A percentile compares a stretch with the other conserved stretches of the same genome.
Evolutionary conservation across 2,888 invertebrate genomes (phyloP).

Genomic region (Chalcis sispes): DNA sequence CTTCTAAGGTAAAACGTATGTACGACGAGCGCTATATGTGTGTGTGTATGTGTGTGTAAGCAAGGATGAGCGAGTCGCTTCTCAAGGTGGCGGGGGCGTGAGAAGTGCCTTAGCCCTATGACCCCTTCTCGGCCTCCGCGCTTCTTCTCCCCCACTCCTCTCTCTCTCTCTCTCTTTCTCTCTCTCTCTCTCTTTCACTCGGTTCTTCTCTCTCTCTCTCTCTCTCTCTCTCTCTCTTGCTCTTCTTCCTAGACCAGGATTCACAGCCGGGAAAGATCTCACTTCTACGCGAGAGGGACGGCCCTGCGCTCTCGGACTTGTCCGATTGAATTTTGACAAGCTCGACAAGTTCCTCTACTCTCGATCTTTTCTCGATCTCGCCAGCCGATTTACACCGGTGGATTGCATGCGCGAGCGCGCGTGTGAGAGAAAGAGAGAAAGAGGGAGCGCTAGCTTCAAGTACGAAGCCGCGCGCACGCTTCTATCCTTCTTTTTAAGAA

Average conservation of each 20-base stretch:
- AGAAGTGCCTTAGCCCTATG: conserved; percentile 72
- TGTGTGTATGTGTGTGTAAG: too few relatives aligned
- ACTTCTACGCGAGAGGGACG: conserved; percentile 43
- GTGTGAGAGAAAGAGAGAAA: not conserved
- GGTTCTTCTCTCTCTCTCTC: not conserved
- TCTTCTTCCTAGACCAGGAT: not conserved
- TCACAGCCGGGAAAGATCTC: too few relatives aligned
- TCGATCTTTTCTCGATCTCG: conserved; percentile 68
- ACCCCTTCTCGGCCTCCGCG: conserved; percentile 65
- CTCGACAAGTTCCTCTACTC: conserved; percentile 66
- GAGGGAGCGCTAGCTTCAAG: conserved; percentile 2
- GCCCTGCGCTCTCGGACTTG: conserved; percentile 65
- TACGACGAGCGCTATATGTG: not conserved
- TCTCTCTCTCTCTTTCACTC: conserved; percentile 30
- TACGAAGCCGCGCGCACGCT: not conserved
- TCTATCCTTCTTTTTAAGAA: not conserved
- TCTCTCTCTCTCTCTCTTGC: not conserved
- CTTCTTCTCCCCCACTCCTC: conserved; percentile 18
- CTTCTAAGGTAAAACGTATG: conserved; percentile 66
- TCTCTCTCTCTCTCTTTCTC: conserved; percentile 27
- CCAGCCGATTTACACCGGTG: conserved; percentile 64
- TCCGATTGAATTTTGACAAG: conserved; percentile 74
- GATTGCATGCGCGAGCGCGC: conserved; percentile 39
- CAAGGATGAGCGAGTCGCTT: too few relatives aligned
- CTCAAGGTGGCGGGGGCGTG: conserved; percentile 74